Evolutionary conservation across 2,888 invertebrate species (phyloP).

Genomic region (Stenchaetothrips biformis): DNA sequence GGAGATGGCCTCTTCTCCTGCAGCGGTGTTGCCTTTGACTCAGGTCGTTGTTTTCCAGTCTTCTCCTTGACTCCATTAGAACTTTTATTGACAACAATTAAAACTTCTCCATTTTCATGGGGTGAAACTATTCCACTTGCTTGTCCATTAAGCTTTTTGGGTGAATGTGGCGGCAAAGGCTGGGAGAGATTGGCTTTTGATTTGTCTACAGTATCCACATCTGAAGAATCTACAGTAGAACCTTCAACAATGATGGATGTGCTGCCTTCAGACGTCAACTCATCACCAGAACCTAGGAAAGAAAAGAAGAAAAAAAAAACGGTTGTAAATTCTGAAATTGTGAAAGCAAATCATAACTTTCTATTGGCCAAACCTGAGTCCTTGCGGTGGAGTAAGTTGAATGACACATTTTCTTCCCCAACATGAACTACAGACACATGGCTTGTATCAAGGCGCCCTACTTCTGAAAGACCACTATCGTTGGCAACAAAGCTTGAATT

Average conservation of each 20-base stretch:
- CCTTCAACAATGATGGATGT: slow-evolving; percentile 51
- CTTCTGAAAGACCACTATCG: slow-evolving; percentile 40
- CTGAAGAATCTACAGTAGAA: slow-evolving; percentile 44
- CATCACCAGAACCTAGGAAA: slow-evolving; percentile 3
- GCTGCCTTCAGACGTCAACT: slow-evolving; percentile 36
- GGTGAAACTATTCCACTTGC: slow-evolving; percentile 36
- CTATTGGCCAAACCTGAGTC: background rate
- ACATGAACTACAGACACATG: slow-evolving; percentile 90
- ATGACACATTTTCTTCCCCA: slow-evolving; percentile 69
- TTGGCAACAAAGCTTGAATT: slow-evolving; percentile 59
- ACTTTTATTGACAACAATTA: slow-evolving; percentile 40
- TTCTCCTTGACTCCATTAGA: slow-evolving; percentile 35
- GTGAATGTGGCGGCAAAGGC: slow-evolving; percentile 31
- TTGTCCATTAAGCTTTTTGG: slow-evolving; percentile 51
- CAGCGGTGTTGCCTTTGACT: slow-evolving; percentile 37
- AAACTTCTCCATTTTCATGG: slow-evolving; percentile 44
- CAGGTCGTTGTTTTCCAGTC: background rate
- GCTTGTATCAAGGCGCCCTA: slow-evolving; percentile 63
- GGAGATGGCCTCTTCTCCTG: slow-evolving; percentile 52
- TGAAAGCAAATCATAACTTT: too few relatives aligned
- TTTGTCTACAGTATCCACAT: slow-evolving; percentile 38
- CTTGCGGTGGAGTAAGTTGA: slow-evolving; percentile 45
- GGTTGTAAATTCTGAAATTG: background rate
- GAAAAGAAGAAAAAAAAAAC: background rate
- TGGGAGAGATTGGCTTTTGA: background rate